A percentile compares a stretch with the other conserved stretches of the same genome.
These are phyloP conservation scores for Simalia tracyae DNA, from an alignment of 2,797 vertebrate genomes.

Conservation along the genomic window DNA sequence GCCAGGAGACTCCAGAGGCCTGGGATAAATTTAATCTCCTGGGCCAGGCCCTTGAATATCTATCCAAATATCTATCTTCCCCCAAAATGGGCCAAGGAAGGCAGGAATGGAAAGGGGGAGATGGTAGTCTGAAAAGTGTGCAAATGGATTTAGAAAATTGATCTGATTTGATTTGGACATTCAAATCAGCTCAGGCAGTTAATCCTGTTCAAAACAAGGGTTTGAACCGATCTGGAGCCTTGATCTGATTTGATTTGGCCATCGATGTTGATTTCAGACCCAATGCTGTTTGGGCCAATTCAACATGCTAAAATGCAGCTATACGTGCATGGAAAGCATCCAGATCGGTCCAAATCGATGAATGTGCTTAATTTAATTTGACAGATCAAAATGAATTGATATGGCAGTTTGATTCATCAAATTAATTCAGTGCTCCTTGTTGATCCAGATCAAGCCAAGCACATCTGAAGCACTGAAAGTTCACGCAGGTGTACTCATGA, in stretches of 20 bases:
- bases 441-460: no score
- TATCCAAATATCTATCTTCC: not conserved
- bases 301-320: not conserved
- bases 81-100: not conserved
- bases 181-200: not conserved
- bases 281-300: not conserved
- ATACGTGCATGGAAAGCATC: not conserved
- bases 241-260: not conserved
- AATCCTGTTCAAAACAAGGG: not conserved
- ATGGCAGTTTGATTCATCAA: no score
- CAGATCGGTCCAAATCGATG: not conserved
- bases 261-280: not conserved
- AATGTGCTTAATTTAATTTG: no score
- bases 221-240: not conserved
- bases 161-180: not conserved
- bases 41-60: not conserved
- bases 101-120: not conserved
- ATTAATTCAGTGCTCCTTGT: no score
- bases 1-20: not conserved
- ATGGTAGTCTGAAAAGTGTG: not conserved
- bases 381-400: no score
- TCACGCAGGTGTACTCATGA: not conserved
- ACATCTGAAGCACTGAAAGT: no score
- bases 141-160: not conserved
- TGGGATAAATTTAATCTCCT: not conserved